Conservation (phyloP, 2,888 invertebrate genomes). For the Ariolimax columbianus region DNA sequence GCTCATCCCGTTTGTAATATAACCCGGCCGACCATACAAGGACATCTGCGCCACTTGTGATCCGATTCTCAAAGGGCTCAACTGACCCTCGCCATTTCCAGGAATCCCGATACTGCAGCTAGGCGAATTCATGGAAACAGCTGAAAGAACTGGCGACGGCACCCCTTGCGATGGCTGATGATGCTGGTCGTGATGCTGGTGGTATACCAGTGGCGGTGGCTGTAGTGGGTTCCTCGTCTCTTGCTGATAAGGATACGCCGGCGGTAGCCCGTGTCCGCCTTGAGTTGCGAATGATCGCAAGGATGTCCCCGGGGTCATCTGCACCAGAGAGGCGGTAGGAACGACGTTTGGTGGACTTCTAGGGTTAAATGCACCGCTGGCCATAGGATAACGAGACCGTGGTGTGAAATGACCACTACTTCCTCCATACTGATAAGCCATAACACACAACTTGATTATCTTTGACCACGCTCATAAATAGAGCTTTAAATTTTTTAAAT, state of each 20-base stretch:
- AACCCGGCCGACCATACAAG: not conserved
- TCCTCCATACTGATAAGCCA: constrained; percentile 36
- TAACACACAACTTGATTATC: not conserved
- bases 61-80: not conserved
- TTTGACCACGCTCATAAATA: not conserved
- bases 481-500: no score
- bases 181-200: constrained; percentile 33
- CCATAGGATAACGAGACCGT: constrained; percentile 35
- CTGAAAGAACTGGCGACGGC: not conserved
- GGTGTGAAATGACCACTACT: not conserved
- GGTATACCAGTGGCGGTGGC: not conserved
- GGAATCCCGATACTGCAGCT: not conserved
- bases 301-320: constrained; percentile 51
- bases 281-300: constrained; percentile 43
- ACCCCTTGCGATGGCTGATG: not conserved
- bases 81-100: not conserved
- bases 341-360: constrained; percentile 49
- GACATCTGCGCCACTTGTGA: constrained; percentile 2
- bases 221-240: not conserved
- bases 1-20: not conserved
- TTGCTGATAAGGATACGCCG: constrained; percentile 37
- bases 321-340: constrained; percentile 45
- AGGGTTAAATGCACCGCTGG: constrained; percentile 47
- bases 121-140: not conserved
- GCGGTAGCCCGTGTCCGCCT: constrained; percentile 47